phyloP scores from a whole-genome alignment of 2,113 vertebrate species.

The Muscicapa adusta region DNA sequence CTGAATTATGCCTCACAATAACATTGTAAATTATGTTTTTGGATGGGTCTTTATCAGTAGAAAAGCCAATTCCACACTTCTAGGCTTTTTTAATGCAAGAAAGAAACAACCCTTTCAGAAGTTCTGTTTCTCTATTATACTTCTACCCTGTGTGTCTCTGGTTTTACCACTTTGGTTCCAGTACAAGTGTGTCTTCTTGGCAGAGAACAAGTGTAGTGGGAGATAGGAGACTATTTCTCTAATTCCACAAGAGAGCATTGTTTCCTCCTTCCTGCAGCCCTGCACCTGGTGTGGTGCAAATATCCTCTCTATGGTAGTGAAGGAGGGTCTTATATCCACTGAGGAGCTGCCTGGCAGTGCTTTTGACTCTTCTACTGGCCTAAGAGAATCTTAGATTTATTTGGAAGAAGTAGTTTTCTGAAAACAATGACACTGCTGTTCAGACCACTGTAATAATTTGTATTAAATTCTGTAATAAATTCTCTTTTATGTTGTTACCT shows the following conservation, averaged over 20 bases:
- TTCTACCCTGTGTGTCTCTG: neutral
- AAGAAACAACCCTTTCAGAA: neutral
- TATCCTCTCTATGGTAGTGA: neutral
- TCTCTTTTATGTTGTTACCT: neutral
- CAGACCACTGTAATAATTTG: neutral
- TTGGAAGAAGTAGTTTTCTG: neutral
- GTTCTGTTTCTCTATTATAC: neutral
- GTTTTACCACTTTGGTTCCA: neutral
- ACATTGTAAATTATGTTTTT: neutral
- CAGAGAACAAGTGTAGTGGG: neutral
- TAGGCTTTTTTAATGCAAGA: neutral
- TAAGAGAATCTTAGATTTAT: neutral
- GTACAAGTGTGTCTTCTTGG: neutral
- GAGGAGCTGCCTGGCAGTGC: neutral
- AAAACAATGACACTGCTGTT: neutral
- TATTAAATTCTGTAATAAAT: neutral
- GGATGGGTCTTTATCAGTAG: neutral
- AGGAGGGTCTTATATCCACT: neutral
- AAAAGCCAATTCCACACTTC: neutral
- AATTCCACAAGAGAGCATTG: neutral
- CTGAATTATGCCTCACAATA: neutral
- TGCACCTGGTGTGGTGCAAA: neutral
- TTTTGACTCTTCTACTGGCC: neutral
- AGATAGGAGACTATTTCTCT: neutral
- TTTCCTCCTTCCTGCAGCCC: neutral